Base-by-base conservation (phyloP, 2,797 vertebrate species). In the Crenichthys baileyi region DNA sequence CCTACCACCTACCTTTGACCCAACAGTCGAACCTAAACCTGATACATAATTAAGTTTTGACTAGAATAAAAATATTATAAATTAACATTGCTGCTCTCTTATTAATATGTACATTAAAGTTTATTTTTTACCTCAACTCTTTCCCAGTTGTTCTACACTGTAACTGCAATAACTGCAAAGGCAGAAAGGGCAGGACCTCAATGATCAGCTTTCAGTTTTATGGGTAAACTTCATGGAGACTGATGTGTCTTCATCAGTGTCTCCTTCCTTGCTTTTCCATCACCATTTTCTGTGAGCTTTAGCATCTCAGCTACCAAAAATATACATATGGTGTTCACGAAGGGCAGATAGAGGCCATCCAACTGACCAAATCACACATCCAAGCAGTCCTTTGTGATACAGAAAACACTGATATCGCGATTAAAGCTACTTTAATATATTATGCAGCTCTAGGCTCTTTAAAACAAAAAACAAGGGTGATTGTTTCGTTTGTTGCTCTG, bases 401-500 rank as follows among this genome's bases (percentile, higher is more conserved):
- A 18, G 60, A 16, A 31, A 61, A 61, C 29, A 9, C 11, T 22
- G 18, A 65, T 36, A 65, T 36, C 4, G 7, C 61, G 20, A 63
- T 18, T 29, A 20, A 2, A 9, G 7, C 3, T 1, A 3, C 39
- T 65, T 65, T 7, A 65, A 65, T 65, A 39, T 63, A 36, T 63
- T 36, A 63, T 20, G 16, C 61, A 65, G 16, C 31, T 65, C 20
- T 31, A 31, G 58, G 7, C 29, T 13, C 58, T 31, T 15, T 61
- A 50, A 50, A 50, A 50, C 8, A 13, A 6, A 51, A 51, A 51
- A 18, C 1, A 51, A 51, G 16, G 1, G 18, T 3, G 16, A 36
- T 20, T 26, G 41, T 26, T 15, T 46, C 2, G 44, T 44, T 48
- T 26, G 77, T 79, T 88, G 71, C 81, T 84, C 74, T 84, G 73